A percentile compares a stretch with the other conserved stretches of the same genome.
Evolutionary conservation across 2,888 invertebrate species (phyloP).

Genomic region (Apamea sordens): DNA sequence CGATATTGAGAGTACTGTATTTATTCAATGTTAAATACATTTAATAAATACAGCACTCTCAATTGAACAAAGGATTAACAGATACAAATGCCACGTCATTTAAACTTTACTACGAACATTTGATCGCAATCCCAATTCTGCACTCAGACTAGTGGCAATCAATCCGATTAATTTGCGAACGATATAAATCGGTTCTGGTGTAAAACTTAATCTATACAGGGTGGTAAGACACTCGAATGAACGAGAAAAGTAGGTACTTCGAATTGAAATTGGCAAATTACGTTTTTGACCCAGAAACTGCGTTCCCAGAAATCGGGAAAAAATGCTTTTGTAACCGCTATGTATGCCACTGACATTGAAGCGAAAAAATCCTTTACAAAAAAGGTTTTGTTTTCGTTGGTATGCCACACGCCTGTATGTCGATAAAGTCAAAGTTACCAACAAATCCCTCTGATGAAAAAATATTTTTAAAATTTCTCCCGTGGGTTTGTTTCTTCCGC

Average conservation of each 20-base stretch:
- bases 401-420: conserved; percentile 14
- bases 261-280: not conserved
- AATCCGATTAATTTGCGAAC: conserved; percentile 45
- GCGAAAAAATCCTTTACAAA: conserved; percentile 12
- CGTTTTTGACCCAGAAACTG: not conserved
- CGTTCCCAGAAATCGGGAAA: not conserved
- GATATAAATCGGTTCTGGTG: conserved; percentile 35
- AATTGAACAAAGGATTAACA: not conserved
- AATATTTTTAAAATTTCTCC: not conserved
- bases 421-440: conserved; percentile 5
- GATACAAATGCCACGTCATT: not conserved
- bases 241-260: not conserved
- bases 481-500: not conserved
- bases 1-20: no score
- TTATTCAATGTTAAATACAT: not conserved
- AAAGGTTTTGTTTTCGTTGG: conserved; percentile 6
- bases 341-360: not conserved
- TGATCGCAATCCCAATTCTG: conserved; percentile 26
- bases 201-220: conserved; percentile 14
- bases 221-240: not conserved
- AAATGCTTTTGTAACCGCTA: not conserved
- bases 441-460: not conserved
- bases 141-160: conserved; percentile 22
- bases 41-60: not conserved
- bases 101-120: conserved; percentile 12